Base-by-base conservation (phyloP, 2,113 vertebrate genomes). In the Isurus oxyrinchus region DNA sequence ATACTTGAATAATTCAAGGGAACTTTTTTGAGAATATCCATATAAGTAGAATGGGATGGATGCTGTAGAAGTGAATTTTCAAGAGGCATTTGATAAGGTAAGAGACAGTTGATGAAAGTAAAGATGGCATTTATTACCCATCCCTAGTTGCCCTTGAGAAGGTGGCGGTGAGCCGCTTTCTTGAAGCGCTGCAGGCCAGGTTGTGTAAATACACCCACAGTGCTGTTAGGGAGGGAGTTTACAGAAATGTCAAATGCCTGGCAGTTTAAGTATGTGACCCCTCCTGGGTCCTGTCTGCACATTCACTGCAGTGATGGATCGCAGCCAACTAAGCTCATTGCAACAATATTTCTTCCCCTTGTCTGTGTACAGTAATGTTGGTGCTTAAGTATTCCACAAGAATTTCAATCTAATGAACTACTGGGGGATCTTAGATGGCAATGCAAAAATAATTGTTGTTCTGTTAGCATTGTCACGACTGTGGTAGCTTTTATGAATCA, bases 301-400 rank as follows among this genome's bases (percentile, higher is more conserved):
- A 96, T 44, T 96, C 57, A 40, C 96, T 96, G 96, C 96, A 96
- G 96, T 96, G 96, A 59, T 97, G 96, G 96, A 97, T 96, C 53
- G 44, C 96, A 96, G 95, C 96, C 97, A 96, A 81, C 63, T 81
- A 8, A 0, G 67, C 55, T 31, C 96, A 86, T 27, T 96, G 96
- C 69, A 79, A 27, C 57, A 96, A 35, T 44, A 96, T 96, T 66
- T 61, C 72, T 31, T 96, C 0, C 13, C 35, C 93, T n/a, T 90
- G 96, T 40, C 0, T 1, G 86, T 53, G 53, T 31, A 35, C 11
- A 11, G 27, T 90, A 90, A 55, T 4, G 53, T 90, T 57, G 87
- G 25, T 90, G 53, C 53, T 90, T 90, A 90, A 13, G 25, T 13
- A 90, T 90, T 90, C 53, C 53, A 90, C 87, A 90, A 49, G 87